Evolutionary conservation across 2,113 vertebrate genomes (phyloP), one percentile per base, ranked within the genome.

Genomic region (Tympanuchus pallidicinctus): DNA sequence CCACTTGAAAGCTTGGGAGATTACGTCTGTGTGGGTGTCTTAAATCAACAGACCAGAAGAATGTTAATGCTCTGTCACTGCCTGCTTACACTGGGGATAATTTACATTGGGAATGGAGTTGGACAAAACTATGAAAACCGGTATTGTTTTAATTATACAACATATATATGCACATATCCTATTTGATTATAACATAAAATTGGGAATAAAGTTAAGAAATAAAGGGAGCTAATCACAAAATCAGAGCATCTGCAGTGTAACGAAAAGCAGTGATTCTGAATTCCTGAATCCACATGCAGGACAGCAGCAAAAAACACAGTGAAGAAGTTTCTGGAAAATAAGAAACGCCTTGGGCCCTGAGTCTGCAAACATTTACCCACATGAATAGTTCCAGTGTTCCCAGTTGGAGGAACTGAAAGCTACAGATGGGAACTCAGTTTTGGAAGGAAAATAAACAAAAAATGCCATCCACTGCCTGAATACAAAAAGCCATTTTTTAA

Each of bases 21-120:
- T 93, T 92, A 80, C 34, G 20, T 89, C 74, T 32, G 2, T 36
- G 47, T 87, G 87, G 28, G 54, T 82, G 74, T 67, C n/a, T 91
- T 63, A 85, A 92, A 8, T 48, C 87, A 91, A 34, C 56, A 91
- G 69, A 75, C 22, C 27, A 75, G 69, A 93, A 90, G 79, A 96
- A 89, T 88, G 60, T 80, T 93, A 95, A 80, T 80, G 9, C 38
- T 80, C 34, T 93, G 10, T 71, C 84, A 57, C 32, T 91, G 69
- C 30, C 38, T 92, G 67, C 8, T 70, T 56, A 76, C 69, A 36
- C 19, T 56, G 17, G 11, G 22, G 56, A 15, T 27, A 52, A 52
- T 47, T 36, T 47, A 19, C 11, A 11, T 45, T 60, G 50, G 21
- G 9, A 79, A 40, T n/a, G 15, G 12, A 52, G 17, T 38, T 24